Base-by-base conservation (phyloP, 1,140 invertebrate genomes). In the Drosophila hydei region DNA sequence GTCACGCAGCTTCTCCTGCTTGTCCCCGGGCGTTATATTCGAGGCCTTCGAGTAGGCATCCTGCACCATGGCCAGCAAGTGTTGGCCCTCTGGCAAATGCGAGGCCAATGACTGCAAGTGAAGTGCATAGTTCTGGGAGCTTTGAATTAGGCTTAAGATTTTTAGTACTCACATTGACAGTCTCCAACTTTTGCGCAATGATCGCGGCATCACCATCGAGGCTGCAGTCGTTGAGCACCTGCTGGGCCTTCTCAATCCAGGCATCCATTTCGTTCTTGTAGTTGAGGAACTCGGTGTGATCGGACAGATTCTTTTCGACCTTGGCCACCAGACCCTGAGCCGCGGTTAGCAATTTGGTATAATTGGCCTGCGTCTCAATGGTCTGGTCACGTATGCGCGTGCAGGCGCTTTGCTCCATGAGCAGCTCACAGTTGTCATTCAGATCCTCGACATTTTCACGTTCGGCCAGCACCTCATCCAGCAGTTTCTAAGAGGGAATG, bases 251-350 rank as follows among this genome's bases (percentile, higher is more conserved):
- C 45, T 94, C 93, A 16, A 97, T 92, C 97, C 97, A 98, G 30
- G 94, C 93, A 64, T 97, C 94, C 72, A 97, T 93, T 79, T 97
- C 95, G 71, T 95, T 94, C 83, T 96, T 97, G 4, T 96, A 96
- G 77, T 96, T 96, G 1, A 96, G 92, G 91, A 97, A 98, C 87
- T 98, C 96, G 0, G 96, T 97, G 65, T 97, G 96, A 91, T 98
- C 97, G 1, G 95, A 96, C 0, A 98, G 91, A 91, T 96, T 97
- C 92, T 98, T 98, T 83, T 98, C 96, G 2, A 97, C 95, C 85
- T 95, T 95, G 1, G 95, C 95, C 1, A 97, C 95, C 16, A 97
- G 92, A 52, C 95, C 94, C 92, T 97, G 96, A 47, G 95, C 94
- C 52, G 94, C 94, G 0, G 96, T 96, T 42, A 97, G 71, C 0